Evolutionary conservation across 2,113 vertebrate species (phyloP), one percentile per base, ranked within the genome.

Genomic region (Heterochromis multidens): DNA sequence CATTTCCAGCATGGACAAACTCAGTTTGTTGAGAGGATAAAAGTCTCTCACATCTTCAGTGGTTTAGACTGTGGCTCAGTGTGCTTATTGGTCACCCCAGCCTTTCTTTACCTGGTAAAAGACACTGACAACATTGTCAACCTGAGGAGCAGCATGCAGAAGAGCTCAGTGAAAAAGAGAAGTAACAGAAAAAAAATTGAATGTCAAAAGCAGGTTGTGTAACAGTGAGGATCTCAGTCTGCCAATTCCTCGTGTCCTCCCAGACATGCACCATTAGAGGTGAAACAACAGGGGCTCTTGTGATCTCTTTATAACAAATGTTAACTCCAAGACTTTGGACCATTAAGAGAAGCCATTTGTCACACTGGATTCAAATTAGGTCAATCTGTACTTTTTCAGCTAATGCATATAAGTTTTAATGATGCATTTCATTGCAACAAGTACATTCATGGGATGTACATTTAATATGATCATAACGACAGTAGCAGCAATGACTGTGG

Each of bases 221-320:
- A 37, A 89, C 76, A 83, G 80, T 49, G 40, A 65, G 35, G 59
- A 52, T 52, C 31, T 80, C 57, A 17, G 77, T 21, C 5, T 46
- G 58, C 63, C 33, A 21, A 80, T 13, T 84, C 58, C 74, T 90
- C 83, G 78, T 87, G 88, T 87, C 85, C 83, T 67, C 61, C 5
- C 58, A 88, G 89, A 85, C 54, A 89, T 70, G 90, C 81, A 81
- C 80, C 92, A 91, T 92, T 93, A 93, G 80, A 77, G 29, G 63
- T 70, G 72, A 81, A 87, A 85, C 88, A 87, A 84, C 57, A 27
- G 89, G 87, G 86, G 58, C 77, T 78, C 77, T 61, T 87, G 46
- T 84, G 63, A 89, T 81, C 80, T 86, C 35, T 54, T 3, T 5
- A 61, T 67, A 81, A 77, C 77, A 92, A 91, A 87, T 79, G 87